Evolutionary conservation across 2,888 invertebrate species (phyloP).

Genomic region (Drosophila pegasa): DNA sequence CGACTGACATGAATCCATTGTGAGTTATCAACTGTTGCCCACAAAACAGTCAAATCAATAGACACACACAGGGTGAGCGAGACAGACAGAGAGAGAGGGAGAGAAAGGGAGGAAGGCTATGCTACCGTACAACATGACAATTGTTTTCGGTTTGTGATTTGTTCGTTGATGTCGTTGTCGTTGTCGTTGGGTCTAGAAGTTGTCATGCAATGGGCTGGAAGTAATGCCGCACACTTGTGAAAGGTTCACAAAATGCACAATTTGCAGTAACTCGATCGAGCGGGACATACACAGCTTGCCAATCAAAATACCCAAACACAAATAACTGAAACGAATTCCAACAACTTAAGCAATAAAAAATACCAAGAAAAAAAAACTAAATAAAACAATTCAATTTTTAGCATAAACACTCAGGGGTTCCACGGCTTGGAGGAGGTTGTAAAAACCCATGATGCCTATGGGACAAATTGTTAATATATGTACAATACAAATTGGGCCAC

Average conservation of each 20-base stretch:
- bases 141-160: constrained; percentile 7
- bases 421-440: constrained; percentile 20
- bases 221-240: constrained; percentile 30
- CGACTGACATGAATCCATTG: constrained; percentile 74
- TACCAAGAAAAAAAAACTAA: background rate
- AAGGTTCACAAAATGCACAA: constrained; percentile 29
- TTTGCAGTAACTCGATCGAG: constrained; percentile 28
- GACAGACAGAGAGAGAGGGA: background rate
- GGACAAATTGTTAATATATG: constrained; percentile 40
- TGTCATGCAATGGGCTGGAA: constrained; percentile 48
- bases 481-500: constrained; percentile 26
- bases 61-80: constrained; percentile 10
- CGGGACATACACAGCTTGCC: constrained; percentile 23
- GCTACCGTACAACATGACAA: constrained; percentile 49
- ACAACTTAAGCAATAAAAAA: constrained; percentile 16
- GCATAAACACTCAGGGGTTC: constrained; percentile 39
- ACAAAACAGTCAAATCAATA: constrained; percentile 53
- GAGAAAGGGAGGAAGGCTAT: constrained; percentile 18
- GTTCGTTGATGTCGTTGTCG: background rate
- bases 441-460: constrained; percentile 54
- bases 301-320: constrained; percentile 32
- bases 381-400: constrained; percentile 36
- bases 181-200: constrained; percentile 14
- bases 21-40: constrained; percentile 43
- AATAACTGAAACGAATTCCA: constrained; percentile 8